Conservation (phyloP, 2,797 vertebrate genomes). For the Linurgus olivaceus region DNA sequence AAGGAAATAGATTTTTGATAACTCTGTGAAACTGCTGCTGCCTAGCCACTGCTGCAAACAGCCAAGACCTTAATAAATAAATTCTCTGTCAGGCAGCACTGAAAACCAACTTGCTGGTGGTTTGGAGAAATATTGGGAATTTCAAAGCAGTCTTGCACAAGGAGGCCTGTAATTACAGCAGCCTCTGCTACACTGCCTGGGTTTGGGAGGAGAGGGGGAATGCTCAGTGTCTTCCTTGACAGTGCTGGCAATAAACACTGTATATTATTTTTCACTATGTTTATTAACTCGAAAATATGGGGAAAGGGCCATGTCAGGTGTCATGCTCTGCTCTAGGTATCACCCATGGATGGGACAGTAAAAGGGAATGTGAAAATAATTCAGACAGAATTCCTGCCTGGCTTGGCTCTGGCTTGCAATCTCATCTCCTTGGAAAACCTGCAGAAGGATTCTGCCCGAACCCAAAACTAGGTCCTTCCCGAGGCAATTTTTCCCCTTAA, state of each 20-base stretch:
- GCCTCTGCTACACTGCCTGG: background rate
- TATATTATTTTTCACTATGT: background rate
- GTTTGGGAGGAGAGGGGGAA: background rate
- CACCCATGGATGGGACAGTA: background rate
- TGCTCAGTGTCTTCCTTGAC: background rate
- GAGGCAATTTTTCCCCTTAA: background rate
- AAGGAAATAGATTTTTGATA: conserved; percentile 70
- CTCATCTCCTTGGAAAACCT: background rate
- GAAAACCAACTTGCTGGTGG: conserved; percentile 15
- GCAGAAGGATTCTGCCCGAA: background rate
- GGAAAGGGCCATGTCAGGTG: background rate
- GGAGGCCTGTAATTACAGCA: background rate
- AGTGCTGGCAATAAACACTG: background rate
- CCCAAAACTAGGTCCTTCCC: background rate
- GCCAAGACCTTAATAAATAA: conserved; percentile 64
- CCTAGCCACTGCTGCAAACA: conserved; percentile 12
- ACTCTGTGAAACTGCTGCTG: conserved; percentile 40
- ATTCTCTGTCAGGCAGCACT: conserved; percentile 24
- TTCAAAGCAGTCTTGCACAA: conserved; percentile 6
- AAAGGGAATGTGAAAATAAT: background rate
- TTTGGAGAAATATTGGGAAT: conserved; percentile 20
- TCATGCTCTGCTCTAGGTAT: background rate
- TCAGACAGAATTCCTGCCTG: background rate
- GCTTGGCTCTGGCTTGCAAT: background rate
- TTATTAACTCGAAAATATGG: background rate